phyloP scores from a whole-genome alignment of 2,888 invertebrate species.

The Platycnemis pennipes region DNA sequence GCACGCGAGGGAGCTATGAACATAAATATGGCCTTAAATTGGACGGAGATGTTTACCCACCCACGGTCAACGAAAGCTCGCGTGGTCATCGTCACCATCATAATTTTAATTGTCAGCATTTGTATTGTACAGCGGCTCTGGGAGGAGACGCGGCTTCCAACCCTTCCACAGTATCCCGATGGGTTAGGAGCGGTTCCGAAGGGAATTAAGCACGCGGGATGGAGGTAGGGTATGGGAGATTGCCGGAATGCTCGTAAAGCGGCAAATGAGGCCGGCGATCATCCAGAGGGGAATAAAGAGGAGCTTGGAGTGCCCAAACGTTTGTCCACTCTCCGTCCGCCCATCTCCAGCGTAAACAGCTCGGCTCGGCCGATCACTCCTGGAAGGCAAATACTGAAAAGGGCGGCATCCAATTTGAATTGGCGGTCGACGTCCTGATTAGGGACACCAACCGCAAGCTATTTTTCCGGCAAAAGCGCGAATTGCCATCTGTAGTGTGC shows the following conservation, averaged over 20 bases:
- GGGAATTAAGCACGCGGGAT: neutral
- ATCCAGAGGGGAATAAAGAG: neutral
- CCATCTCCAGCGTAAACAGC: neutral
- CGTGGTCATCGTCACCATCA: conserved; percentile 37
- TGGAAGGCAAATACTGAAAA: neutral
- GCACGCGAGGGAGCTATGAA: conserved; percentile 23
- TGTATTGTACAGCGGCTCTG: no score
- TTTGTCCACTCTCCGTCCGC: neutral
- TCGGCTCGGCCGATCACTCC: neutral
- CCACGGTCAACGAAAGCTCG: neutral
- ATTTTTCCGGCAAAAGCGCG: neutral
- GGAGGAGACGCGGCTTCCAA: no score
- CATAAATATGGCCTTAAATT: conserved; percentile 48
- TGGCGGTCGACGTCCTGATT: neutral
- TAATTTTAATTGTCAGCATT: neutral
- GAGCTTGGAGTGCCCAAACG: neutral
- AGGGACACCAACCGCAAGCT: neutral
- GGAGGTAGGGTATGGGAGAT: neutral
- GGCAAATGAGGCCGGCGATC: neutral
- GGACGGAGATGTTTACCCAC: conserved; percentile 44
- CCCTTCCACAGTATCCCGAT: neutral
- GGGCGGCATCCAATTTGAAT: neutral
- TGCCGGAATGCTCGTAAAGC: neutral
- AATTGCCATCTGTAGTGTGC: neutral
- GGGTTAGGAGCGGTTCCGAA: neutral